Conservation (phyloP, 2,797 vertebrate species). For the Ctenochaetus hawaiiensis region DNA sequence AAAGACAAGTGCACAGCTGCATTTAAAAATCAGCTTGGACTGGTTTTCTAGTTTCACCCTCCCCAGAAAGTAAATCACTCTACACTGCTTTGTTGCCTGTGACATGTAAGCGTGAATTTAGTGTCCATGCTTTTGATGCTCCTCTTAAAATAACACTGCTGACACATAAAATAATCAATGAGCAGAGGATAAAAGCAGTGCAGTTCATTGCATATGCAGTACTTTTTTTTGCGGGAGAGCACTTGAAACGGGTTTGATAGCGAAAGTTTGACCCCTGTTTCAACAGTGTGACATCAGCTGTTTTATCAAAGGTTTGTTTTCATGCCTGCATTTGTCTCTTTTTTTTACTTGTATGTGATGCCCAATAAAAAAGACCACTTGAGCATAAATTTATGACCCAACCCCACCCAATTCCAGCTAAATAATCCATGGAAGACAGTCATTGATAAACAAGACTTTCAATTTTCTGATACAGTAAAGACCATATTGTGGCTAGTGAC, state of each 20-base stretch:
- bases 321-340: conserved; percentile 40
- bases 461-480: conserved; percentile 58
- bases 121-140: background rate
- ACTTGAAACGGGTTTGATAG: background rate
- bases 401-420: conserved; percentile 36
- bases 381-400: conserved; percentile 50
- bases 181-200: conserved; percentile 19
- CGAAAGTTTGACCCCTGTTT: conserved; percentile 3
- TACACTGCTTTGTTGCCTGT: conserved; percentile 32
- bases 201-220: too few species aligned
- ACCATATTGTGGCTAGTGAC: conserved; percentile 75
- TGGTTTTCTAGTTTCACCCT: conserved; percentile 11
- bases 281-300: conserved; percentile 14
- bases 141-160: conserved; percentile 35
- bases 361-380: conserved; percentile 51
- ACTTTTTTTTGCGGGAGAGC: background rate
- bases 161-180: background rate
- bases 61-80: conserved; percentile 7
- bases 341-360: conserved; percentile 37
- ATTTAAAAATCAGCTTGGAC: background rate
- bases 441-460: conserved; percentile 51
- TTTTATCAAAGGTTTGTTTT: conserved; percentile 43
- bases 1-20: background rate
- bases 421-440: conserved; percentile 51
- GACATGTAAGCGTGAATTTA: conserved; percentile 26